These are phyloP conservation scores for Sminthurides aquaticus DNA, from an alignment of 2,888 invertebrate genomes.

Conservation along the genomic window DNA sequence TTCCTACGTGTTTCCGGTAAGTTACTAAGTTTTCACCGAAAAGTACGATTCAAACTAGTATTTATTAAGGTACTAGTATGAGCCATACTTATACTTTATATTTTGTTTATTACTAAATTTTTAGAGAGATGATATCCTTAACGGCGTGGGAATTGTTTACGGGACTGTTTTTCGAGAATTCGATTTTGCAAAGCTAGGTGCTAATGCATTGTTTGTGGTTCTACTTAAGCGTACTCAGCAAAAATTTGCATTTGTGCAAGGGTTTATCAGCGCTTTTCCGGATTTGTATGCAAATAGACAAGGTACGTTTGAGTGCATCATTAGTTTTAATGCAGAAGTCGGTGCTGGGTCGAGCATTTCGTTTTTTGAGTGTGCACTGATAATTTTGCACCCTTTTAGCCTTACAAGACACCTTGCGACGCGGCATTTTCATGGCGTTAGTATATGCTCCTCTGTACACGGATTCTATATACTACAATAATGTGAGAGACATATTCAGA, in stretches of 20 bases:
- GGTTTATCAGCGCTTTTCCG: slow-evolving; percentile 10
- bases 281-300: slow-evolving; percentile 2
- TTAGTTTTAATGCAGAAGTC: too few relatives aligned
- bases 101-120: slow-evolving; percentile 11
- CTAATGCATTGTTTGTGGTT: background rate
- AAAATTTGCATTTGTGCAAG: slow-evolving; percentile 12
- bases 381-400: too few relatives aligned
- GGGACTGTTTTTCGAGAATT: slow-evolving; percentile 12
- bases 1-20: slow-evolving; percentile 6
- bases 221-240: slow-evolving; percentile 4
- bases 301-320: background rate
- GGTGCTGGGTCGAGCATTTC: too few relatives aligned
- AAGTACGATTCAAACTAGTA: too few relatives aligned
- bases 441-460: slow-evolving; percentile 19
- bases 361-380: too few relatives aligned
- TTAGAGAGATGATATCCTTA: slow-evolving; percentile 8
- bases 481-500: slow-evolving; percentile 13
- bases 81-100: background rate
- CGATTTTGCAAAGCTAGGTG: background rate
- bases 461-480: slow-evolving; percentile 7
- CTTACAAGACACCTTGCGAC: slow-evolving; percentile 1
- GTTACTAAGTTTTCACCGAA: too few relatives aligned
- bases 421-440: slow-evolving; percentile 18
- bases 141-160: slow-evolving; percentile 9
- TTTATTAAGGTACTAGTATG: too few relatives aligned